Conservation (phyloP, 1,140 invertebrate species). For the Zaprionus gabonicus region DNA sequence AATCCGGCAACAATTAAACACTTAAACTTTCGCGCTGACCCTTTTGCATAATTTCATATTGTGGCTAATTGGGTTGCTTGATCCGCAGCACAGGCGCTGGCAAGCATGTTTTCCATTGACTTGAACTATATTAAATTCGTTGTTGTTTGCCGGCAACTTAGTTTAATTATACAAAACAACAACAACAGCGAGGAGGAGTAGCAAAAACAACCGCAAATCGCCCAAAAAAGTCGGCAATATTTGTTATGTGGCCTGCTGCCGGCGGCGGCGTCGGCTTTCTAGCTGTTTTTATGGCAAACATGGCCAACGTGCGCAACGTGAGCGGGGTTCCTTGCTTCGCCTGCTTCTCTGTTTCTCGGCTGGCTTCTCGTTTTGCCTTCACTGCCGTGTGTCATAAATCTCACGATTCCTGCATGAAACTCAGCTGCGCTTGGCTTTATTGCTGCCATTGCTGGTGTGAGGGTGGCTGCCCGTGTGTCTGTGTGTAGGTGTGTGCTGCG, state of each 20-base stretch:
- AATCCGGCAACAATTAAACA: constrained; percentile 43
- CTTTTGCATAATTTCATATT: constrained; percentile 5
- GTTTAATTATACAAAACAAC: constrained; percentile 36
- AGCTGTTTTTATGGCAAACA: constrained; percentile 40
- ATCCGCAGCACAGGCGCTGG: background rate
- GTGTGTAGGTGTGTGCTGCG: constrained; percentile 2
- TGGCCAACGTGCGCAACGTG: constrained; percentile 32
- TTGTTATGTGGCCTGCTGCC: constrained; percentile 19
- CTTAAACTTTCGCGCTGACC: constrained; percentile 10
- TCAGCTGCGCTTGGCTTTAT: constrained; percentile 49
- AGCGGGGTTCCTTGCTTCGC: constrained; percentile 16
- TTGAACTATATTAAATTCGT: constrained; percentile 20
- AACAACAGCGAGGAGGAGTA: too few relatives aligned
- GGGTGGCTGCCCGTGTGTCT: background rate
- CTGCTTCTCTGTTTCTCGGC: background rate
- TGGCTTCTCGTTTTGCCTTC: constrained; percentile 14
- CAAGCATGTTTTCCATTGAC: background rate
- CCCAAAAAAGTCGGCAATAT: constrained; percentile 27
- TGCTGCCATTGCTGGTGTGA: constrained; percentile 20
- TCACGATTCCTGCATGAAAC: constrained; percentile 54
- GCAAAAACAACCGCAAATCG: constrained; percentile 25
- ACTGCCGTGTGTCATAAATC: constrained; percentile 52
- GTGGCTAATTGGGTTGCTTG: constrained; percentile 7
- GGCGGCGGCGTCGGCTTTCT: background rate
- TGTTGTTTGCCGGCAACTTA: constrained; percentile 13